A percentile compares a stretch with the other conserved stretches of the same genome.
These are phyloP conservation scores for Pygmarrhopalites habei DNA, from an alignment of 1,140 invertebrate species.

Conservation along the genomic window DNA sequence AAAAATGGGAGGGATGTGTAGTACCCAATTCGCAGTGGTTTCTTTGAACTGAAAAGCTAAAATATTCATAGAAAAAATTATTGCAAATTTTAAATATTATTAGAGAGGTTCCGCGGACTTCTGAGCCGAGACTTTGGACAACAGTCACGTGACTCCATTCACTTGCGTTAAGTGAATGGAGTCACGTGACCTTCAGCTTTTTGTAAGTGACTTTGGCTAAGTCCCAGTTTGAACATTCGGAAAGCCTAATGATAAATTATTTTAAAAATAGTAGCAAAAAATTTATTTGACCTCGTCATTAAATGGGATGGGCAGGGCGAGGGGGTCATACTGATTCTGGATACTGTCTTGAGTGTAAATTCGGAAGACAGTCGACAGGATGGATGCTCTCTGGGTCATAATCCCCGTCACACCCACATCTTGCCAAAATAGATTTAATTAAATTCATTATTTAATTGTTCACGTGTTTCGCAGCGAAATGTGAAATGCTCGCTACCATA, in stretches of 20 bases:
- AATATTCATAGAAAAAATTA: too few relatives aligned
- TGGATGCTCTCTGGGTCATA: constrained; percentile 22
- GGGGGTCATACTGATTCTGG: constrained; percentile 21
- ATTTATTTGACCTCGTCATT: constrained; percentile 27
- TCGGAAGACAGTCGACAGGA: constrained; percentile 25
- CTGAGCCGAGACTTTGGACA: too few relatives aligned
- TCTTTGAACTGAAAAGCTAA: constrained; percentile 14
- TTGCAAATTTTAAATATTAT: too few relatives aligned
- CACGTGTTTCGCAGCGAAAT: not conserved
- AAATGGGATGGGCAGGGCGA: constrained; percentile 24
- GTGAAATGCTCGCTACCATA: too few relatives aligned
- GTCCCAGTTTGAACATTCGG: too few relatives aligned
- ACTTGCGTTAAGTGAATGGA: too few relatives aligned
- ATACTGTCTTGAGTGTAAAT: not conserved
- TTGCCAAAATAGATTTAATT: not conserved
- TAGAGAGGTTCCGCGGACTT: too few relatives aligned
- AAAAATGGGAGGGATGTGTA: constrained; percentile 19
- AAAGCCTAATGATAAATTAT: too few relatives aligned
- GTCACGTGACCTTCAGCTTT: too few relatives aligned
- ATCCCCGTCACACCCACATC: constrained; percentile 16
- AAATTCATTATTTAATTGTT: not conserved
- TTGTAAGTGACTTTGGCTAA: too few relatives aligned
- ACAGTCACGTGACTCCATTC: too few relatives aligned
- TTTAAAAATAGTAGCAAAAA: too few relatives aligned
- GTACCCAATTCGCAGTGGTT: constrained; percentile 26